Base-by-base conservation (phyloP, 2,113 vertebrate genomes). In the Telmatochromis sp. region DNA sequence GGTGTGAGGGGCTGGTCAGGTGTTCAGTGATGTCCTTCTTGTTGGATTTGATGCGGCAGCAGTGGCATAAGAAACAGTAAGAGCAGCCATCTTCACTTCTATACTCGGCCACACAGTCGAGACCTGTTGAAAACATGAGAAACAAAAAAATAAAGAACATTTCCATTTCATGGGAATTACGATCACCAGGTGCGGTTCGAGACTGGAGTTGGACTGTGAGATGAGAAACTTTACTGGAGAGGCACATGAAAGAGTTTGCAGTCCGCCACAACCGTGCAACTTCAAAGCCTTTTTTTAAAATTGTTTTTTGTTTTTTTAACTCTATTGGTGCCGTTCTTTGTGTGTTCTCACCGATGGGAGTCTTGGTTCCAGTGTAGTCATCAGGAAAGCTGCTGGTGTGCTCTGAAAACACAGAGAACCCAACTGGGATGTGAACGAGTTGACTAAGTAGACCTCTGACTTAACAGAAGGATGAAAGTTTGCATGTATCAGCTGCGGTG, bases 61-160 rank as follows among this genome's bases (percentile, higher is more conserved):
- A 93, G 87, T 94, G 94, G 89, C 96, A 96, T 88, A 96, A 87
- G 73, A 94, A 96, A 80, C 89, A 90, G 65, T 65, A 58, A 0
- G 90, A 86, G 17, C 37, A 13, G 82, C 91, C 91, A 1, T 84
- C 91, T 60, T 95, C 87, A 31, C 89, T 83, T 88, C 89, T 88
- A 57, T 92, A 95, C 85, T 95, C 94, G 7, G 89, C 86, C 47
- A 96, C 83, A 11, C 60, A 78, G 86, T 33, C 51, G 15, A 96
- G 94, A 92, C 96, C 95, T 96, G 90, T 28, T 17, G 5, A 33
- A 93, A 88, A 91, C 10, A 65, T 13, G 21, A 37, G 17, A 47
- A 83, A 4, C 8, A 28, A 65, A 37, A 65, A 65, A 65, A n/a
- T 65, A 65, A 65, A 65, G 60, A 65, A 65, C 4, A 65, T 65